Percentiles rank a stretch among this genome's conserved stretches.
These are phyloP conservation scores for Trogon surrucura DNA, from an alignment of 2,113 vertebrate species.

Conservation along the genomic window DNA sequence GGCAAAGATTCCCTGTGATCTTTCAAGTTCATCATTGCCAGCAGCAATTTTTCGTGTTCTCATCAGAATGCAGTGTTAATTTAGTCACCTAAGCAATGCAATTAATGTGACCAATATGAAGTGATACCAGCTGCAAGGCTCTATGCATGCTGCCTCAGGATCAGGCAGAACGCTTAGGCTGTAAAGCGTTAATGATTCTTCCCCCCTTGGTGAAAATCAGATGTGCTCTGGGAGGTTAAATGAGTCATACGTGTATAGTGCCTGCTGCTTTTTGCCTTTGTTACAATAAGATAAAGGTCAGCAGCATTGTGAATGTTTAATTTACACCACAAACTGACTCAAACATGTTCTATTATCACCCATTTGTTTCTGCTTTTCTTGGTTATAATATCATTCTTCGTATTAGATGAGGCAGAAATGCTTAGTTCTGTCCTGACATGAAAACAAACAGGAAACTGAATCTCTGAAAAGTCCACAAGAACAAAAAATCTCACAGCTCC, in stretches of 20 bases:
- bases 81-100: not conserved
- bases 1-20: not conserved
- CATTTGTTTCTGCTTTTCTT: not conserved
- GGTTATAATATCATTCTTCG: not conserved
- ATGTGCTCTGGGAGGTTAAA: not conserved
- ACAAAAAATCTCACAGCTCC: not conserved
- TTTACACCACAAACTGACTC: not conserved
- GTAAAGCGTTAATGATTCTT: not conserved
- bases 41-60: not conserved
- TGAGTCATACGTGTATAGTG: not conserved
- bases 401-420: not conserved
- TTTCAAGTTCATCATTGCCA: not conserved
- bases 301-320: not conserved
- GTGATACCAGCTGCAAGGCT: not conserved
- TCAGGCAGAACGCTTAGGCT: not conserved
- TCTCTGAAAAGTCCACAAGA: not conserved
- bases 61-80: not conserved
- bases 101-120: not conserved
- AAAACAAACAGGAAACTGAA: not conserved
- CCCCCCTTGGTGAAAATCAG: not conserved
- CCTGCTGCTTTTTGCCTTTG: not conserved
- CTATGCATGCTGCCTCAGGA: rapidly evolving
- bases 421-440: not conserved
- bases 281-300: not conserved
- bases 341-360: not conserved